Base-by-base conservation (phyloP, 2,113 vertebrate genomes). In the Peromyscus californicus region DNA sequence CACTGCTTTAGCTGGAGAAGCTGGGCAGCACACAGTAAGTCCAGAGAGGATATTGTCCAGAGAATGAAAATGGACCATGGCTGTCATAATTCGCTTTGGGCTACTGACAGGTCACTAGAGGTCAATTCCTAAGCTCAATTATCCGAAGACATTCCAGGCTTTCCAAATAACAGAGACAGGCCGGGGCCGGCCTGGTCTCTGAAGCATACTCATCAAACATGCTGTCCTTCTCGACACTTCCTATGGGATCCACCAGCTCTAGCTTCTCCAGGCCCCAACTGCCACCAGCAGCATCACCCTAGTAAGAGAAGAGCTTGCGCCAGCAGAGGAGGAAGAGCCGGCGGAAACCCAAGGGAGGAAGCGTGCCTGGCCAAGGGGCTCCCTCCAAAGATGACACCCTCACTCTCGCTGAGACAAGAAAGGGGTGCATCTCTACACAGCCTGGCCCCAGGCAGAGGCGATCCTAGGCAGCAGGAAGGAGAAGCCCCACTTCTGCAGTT, bases 251-350 rank as follows among this genome's bases (percentile, higher is more conserved):
- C 92, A 94, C 93, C 59, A 88, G 59, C 69, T 93, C 24, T n/a
- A 29, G 92, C n/a, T 70, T 87, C 86, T 54, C 82, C 85, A 69
- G 42, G 72, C 96, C 94, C 96, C 97, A 80, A 48, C 22, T 61
- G n/a, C 22, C 63, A n/a, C 63, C 2, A 33, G 83, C 80, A 92
- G 93, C 96, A 97, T 86, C 93, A 83, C 92, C 21, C 7, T 16
- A 94, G 54, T 13, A 59, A 70, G 65, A 51, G 83, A 97, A 96
- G 95, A 95, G 85, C 95, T 97, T 83, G 83, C 78, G n/a, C 63
- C 84, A 97, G 89, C 84, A 36, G 78, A 97, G 57, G 80, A 97
- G 91, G 97, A 98, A 98, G 93, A 94, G 74, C 82, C 17, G 2
- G 95, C 95, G 89, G 97, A 98, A 98, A 95, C 79, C 75, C 79